Evolutionary conservation across 2,888 invertebrate genomes (phyloP).

Genomic region (Drosophila histrio): DNA sequence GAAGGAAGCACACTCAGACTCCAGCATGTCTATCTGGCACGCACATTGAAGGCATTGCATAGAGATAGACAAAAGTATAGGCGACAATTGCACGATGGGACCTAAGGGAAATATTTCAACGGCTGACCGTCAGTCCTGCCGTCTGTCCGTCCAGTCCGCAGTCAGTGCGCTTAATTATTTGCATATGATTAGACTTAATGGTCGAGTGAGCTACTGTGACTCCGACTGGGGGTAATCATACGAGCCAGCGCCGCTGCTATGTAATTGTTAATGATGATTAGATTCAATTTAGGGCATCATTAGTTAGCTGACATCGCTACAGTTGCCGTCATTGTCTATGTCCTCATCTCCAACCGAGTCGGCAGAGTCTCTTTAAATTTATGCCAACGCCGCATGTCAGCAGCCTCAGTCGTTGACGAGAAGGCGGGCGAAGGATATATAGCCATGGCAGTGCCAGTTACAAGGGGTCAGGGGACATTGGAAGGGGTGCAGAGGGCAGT

Average conservation of each 20-base stretch:
- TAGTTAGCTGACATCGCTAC: conserved; percentile 78
- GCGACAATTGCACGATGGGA: conserved; percentile 75
- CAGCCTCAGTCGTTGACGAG: conserved; percentile 32
- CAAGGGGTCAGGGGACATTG: conserved; percentile 1
- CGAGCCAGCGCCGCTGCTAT: conserved; percentile 61
- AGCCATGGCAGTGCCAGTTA: neutral
- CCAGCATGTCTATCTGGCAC: conserved; percentile 50
- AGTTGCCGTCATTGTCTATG: conserved; percentile 49
- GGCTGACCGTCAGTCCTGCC: conserved; percentile 36
- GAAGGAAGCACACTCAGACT: conserved; percentile 19
- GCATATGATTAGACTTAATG: conserved; percentile 81
- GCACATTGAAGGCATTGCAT: conserved; percentile 31
- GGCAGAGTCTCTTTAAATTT: conserved; percentile 66
- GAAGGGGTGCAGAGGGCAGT: neutral
- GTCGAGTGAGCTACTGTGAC: conserved; percentile 62
- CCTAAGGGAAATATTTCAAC: conserved; percentile 82
- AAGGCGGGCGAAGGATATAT: neutral
- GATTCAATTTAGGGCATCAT: conserved; percentile 84
- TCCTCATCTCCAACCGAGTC: conserved; percentile 16
- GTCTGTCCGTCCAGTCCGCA: conserved; percentile 11
- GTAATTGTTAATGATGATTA: conserved; percentile 85
- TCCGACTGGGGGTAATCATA: conserved; percentile 61
- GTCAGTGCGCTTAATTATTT: conserved; percentile 81
- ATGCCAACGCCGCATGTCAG: conserved; percentile 74
- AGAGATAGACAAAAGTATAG: conserved; percentile 60